Evolutionary conservation across 2,113 vertebrate genomes (phyloP).

Genomic region (Hyaena hyaena): DNA sequence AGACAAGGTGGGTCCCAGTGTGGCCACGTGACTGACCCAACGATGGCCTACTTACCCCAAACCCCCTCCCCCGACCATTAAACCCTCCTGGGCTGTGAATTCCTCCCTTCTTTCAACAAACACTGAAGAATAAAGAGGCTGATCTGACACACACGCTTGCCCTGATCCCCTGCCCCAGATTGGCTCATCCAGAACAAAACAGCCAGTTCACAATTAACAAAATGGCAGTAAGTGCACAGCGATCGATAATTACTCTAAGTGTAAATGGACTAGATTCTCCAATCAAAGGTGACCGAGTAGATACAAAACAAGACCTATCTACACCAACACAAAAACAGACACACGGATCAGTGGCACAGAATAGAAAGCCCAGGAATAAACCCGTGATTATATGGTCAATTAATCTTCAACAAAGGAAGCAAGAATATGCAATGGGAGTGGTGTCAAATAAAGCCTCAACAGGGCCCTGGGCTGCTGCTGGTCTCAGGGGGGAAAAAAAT

Average conservation of each 20-base stretch:
- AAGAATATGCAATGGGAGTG: not conserved
- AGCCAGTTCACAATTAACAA: not conserved
- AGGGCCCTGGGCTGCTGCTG: too few relatives aligned
- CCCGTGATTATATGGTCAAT: not conserved
- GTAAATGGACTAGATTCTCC: not conserved
- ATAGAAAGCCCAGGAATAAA: not conserved
- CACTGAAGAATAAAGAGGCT: not conserved
- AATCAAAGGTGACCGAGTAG: not conserved
- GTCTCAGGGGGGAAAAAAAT: too few relatives aligned
- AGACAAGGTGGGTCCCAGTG: not conserved
- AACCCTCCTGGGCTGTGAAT: accelerated
- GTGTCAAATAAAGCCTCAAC: too few relatives aligned
- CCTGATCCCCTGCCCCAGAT: not conserved
- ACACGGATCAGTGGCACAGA: not conserved
- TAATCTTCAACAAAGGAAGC: not conserved
- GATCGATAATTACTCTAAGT: not conserved
- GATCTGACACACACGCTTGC: accelerated
- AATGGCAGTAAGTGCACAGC: not conserved
- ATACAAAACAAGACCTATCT: not conserved
- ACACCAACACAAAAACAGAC: not conserved
- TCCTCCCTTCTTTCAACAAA: not conserved
- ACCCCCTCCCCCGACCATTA: accelerated
- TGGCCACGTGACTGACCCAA: accelerated
- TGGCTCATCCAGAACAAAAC: not conserved
- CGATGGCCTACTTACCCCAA: not conserved